Conservation (phyloP, 2,797 vertebrate genomes). For the Squalus acanthias region DNA sequence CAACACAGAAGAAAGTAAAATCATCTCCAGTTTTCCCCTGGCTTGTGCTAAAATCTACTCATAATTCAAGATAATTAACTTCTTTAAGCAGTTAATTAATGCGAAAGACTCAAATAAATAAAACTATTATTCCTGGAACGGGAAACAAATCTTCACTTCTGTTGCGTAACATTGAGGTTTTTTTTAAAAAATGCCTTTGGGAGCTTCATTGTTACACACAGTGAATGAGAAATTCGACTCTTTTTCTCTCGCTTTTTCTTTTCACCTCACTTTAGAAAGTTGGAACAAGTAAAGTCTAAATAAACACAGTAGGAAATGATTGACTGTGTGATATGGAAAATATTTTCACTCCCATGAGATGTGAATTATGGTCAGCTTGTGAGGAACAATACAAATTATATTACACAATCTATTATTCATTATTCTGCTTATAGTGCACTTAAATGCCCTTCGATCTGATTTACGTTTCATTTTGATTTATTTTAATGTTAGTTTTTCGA, state of each 20-base stretch:
- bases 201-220: background rate
- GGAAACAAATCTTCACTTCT: background rate
- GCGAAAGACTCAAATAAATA: background rate
- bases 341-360: background rate
- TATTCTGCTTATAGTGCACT: background rate
- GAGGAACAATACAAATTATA: background rate
- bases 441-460: background rate
- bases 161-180: background rate
- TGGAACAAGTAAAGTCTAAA: background rate
- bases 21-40: background rate
- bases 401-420: background rate
- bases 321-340: background rate
- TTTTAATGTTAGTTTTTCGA: background rate
- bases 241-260: background rate
- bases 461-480: slow-evolving; percentile 9
- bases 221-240: background rate
- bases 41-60: too few species aligned
- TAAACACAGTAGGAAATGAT: background rate
- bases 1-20: background rate
- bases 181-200: background rate
- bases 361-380: background rate
- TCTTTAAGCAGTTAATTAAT: background rate
- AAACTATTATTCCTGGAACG: background rate
- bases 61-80: background rate
- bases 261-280: background rate